Percentiles rank a stretch among this genome's conserved stretches.
Evolutionary conservation across 2,797 vertebrate genomes (phyloP).

Genomic region (Remorina albescens): DNA sequence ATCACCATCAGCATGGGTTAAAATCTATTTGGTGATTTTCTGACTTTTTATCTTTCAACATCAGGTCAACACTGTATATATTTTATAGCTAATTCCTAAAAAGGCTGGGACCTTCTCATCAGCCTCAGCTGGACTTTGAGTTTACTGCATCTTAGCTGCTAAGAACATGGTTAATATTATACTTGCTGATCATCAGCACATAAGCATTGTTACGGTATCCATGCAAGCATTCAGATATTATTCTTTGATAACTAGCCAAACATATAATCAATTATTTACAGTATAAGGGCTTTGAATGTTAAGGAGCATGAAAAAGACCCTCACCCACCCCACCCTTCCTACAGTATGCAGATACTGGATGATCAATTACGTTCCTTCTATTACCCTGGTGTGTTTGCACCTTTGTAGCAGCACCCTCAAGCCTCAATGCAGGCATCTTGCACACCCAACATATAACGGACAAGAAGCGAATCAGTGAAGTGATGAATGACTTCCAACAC

Average conservation of each 20-base stretch:
- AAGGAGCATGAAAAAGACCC: neutral
- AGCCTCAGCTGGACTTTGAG: neutral
- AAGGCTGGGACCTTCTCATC: neutral
- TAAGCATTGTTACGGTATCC: neutral
- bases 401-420: constrained; percentile 25
- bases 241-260: constrained; percentile 22
- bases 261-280: constrained; percentile 3
- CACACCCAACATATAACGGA: constrained; percentile 69
- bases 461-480: constrained; percentile 61
- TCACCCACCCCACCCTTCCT: neutral
- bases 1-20: neutral
- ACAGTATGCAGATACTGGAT: neutral
- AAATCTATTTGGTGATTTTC: neutral
- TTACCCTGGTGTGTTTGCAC: constrained; percentile 32
- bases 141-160: neutral
- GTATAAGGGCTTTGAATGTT: constrained; percentile 6
- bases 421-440: constrained; percentile 55
- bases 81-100: neutral
- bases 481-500: constrained; percentile 78
- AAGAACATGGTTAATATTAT: neutral
- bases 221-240: no score
- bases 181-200: neutral
- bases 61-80: neutral
- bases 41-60: neutral
- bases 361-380: constrained; percentile 17